A percentile compares a stretch with the other conserved stretches of the same genome.
phyloP scores from a whole-genome alignment of 2,113 vertebrate genomes.

The Pedionomus torquatus region DNA sequence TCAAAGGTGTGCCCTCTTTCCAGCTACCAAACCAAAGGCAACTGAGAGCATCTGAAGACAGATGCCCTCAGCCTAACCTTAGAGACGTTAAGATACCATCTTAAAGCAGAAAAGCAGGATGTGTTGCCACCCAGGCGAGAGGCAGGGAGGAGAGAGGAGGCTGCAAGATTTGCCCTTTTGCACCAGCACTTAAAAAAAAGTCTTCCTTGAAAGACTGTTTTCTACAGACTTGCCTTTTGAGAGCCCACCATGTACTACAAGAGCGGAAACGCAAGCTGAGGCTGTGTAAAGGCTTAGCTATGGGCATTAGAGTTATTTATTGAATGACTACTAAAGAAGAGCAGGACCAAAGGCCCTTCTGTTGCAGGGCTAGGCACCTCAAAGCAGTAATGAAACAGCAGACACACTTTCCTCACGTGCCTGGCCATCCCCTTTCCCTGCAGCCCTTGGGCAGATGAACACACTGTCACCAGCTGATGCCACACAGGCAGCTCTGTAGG shows the following conservation, averaged over 20 bases:
- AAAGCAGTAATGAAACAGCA: not conserved
- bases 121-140: not conserved
- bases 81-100: not conserved
- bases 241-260: not conserved
- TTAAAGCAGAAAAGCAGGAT: not conserved
- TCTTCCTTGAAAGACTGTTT: not conserved
- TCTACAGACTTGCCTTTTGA: not conserved
- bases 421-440: rapidly evolving
- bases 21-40: not conserved
- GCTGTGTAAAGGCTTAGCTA: constrained; percentile 10
- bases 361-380: not conserved
- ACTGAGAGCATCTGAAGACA: not conserved
- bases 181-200: constrained; percentile 31
- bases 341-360: constrained; percentile 36
- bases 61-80: not conserved
- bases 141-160: not conserved
- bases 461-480: not conserved
- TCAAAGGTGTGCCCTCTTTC: not conserved
- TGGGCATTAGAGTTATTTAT: constrained; percentile 44
- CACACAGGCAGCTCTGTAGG: not conserved
- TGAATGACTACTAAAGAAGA: constrained; percentile 46
- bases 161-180: constrained; percentile 4
- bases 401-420: rapidly evolving
- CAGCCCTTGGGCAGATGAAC: not conserved
- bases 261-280: not conserved